These are phyloP conservation scores for Lydus trimaculatus DNA, from an alignment of 2,888 invertebrate genomes.

Conservation along the genomic window DNA sequence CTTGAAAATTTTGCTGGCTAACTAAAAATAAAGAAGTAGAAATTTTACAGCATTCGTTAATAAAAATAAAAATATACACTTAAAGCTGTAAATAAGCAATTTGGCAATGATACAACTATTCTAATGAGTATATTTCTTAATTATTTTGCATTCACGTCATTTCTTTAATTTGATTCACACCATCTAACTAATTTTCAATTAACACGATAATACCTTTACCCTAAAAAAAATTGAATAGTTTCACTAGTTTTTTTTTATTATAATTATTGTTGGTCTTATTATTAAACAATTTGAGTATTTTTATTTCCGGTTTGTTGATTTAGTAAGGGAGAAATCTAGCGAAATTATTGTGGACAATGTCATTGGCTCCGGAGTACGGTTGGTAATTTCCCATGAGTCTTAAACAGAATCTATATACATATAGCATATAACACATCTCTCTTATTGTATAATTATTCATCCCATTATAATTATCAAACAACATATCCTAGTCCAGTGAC, in stretches of 20 bases:
- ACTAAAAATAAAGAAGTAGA: conserved; percentile 44
- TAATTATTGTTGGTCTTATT: conserved; percentile 1
- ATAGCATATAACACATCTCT: conserved; percentile 14
- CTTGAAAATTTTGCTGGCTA: conserved; percentile 38
- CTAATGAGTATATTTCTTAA: conserved; percentile 49
- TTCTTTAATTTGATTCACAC: conserved; percentile 25
- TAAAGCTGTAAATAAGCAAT: conserved; percentile 47
- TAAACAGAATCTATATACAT: neutral
- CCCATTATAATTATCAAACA: conserved; percentile 55
- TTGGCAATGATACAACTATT: conserved; percentile 47
- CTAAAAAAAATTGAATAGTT: conserved; percentile 9
- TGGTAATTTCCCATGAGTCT: conserved; percentile 42
- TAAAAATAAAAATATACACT: conserved; percentile 44
- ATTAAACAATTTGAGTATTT: neutral
- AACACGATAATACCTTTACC: neutral
- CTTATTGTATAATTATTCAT: conserved; percentile 50
- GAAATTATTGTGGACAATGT: neutral
- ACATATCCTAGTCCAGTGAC: conserved; percentile 53
- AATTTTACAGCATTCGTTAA: conserved; percentile 42
- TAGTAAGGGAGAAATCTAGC: neutral
- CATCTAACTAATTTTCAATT: conserved; percentile 30
- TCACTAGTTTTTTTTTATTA: too few species aligned
- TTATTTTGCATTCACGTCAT: conserved; percentile 46
- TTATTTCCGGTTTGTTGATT: neutral
- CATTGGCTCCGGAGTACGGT: conserved; percentile 13